Base-by-base conservation (phyloP, 2,113 vertebrate genomes). In the Pipra filicauda region DNA sequence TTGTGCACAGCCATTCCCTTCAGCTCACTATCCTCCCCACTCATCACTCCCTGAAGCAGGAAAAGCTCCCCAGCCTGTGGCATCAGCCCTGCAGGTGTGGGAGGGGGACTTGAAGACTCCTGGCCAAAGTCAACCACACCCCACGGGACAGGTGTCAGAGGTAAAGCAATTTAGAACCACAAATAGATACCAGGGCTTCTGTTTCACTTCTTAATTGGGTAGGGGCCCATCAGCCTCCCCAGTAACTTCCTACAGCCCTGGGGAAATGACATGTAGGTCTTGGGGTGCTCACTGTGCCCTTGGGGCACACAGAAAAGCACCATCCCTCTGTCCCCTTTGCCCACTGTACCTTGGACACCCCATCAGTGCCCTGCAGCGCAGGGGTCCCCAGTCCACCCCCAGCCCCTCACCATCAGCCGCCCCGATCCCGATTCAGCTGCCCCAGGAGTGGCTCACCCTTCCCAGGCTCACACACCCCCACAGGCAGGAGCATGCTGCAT, bases 21-120 rank as follows among this genome's bases (percentile, higher is more conserved):
- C 1, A 0, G 57, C 82, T 43, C 13, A 2, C 37, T 0, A 0
- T 8, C 12, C n/a, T 28, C 37, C 57, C 5, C 11, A 4, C 5
- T 41, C 48, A 7, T 10, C 49, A 1, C 48, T 41, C 11, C n/a
- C 21, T 4, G 49, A 26, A 51, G 26, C 26, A 51, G 26, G 49
- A 30, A 41, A 6, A 39, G 35, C 51, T 62, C 46, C 62, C 3
- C 8, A 66, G 12, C 33, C 59, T 0, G 0, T 2, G 33, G 54
- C 48, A 59, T 4, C 12, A 2, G 10, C 26, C 11, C 15, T 0
- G 0, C 4, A 12, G 41, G 4, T 30, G 2, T 5, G 11, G 14
- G 54, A 72, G 5, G 8, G 12, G 15, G 2, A 35, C 14, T 0
- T 44, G 15, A 64, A 43, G 3, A 35, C 65, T 58, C 55, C 69